Base-by-base conservation (phyloP, 2,797 vertebrate genomes). In the Leuciscus waleckii region DNA sequence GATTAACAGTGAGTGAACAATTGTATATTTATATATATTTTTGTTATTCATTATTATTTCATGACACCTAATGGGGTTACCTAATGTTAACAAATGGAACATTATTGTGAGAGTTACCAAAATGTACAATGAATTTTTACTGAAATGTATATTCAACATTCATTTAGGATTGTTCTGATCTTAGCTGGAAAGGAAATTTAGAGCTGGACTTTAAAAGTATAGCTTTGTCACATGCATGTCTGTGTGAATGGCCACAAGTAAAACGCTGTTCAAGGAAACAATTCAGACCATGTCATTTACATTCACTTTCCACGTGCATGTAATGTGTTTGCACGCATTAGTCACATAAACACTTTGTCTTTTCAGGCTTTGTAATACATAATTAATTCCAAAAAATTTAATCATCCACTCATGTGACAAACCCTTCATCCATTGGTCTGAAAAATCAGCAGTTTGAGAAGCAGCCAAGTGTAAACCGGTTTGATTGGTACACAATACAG, bases 201-300 rank as follows among this genome's bases (percentile, higher is more conserved):
- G 10, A n/a, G 23, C 13, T 29, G 13, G 26, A 32, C 58, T 29
- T 63, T 37, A 68, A 37, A 68, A 21, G 0, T 11, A 39, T 23
- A 69, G 73, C 49, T 54, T 56, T 37, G 14, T 37, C 75, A 61
- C 9, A 41, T 67, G 71, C 32, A 67, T 67, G 29, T 14, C 29
- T 26, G 70, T 3, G 37, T n/a, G 21, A 75, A 19, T 32, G 41
- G 41, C 21, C 73, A 51, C 16, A 32, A 32, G 26, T 49, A 56
- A 29, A 58, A 82, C 5, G 21, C 56, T 65, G 21, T 67, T 63
- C 29, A 67, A 51, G 23, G 19, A 82, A 73, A 82, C 54, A 73
- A n/a, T 26, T 19, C 69, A 61, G 37, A 49, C 51, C 41, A 51
- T 41, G 32, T 68, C 5, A 56, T 77, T 83, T 77, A 77, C 23